A percentile compares a stretch with the other conserved stretches of the same genome.
Conservation (phyloP, 2,797 vertebrate species). For the Gobionotothen gibberifrons region DNA sequence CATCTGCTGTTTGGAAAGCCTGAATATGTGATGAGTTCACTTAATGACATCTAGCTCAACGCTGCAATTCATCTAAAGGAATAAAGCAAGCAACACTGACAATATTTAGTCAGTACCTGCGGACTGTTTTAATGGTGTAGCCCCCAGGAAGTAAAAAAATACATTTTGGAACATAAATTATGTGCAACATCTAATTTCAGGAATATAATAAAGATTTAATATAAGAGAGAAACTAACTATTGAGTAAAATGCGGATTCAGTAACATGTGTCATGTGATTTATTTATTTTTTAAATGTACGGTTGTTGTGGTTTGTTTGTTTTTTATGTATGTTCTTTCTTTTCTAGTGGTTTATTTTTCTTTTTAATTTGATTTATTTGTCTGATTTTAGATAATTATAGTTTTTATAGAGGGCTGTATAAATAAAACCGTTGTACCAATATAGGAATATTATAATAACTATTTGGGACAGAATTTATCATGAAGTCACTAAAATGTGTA, state of each 20-base stretch:
- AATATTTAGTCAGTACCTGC: slow-evolving; percentile 22
- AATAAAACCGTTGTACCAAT: too few relatives aligned
- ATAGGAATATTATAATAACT: neutral
- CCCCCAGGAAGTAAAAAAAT: slow-evolving; percentile 31
- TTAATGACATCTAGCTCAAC: slow-evolving; percentile 34
- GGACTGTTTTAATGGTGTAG: slow-evolving; percentile 8
- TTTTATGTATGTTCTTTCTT: neutral
- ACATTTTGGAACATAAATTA: slow-evolving; percentile 14
- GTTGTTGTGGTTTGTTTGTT: neutral
- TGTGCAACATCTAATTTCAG: slow-evolving; percentile 16
- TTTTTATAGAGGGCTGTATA: too few relatives aligned
- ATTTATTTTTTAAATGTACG: neutral
- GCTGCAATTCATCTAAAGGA: slow-evolving; percentile 40
- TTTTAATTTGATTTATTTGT: neutral
- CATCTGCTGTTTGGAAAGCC: slow-evolving; percentile 38
- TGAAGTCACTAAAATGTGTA: neutral
- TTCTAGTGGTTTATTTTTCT: neutral
- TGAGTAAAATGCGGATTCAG: neutral
- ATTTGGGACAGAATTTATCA: neutral
- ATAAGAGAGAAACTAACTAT: neutral
- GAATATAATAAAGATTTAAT: neutral
- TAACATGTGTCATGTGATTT: too few relatives aligned
- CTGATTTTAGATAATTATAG: neutral
- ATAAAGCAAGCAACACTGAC: slow-evolving; percentile 26
- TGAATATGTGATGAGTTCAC: slow-evolving; percentile 35